Evolutionary conservation across 2,113 vertebrate species (phyloP).

Genomic region (Sakesphorus luctuosus): DNA sequence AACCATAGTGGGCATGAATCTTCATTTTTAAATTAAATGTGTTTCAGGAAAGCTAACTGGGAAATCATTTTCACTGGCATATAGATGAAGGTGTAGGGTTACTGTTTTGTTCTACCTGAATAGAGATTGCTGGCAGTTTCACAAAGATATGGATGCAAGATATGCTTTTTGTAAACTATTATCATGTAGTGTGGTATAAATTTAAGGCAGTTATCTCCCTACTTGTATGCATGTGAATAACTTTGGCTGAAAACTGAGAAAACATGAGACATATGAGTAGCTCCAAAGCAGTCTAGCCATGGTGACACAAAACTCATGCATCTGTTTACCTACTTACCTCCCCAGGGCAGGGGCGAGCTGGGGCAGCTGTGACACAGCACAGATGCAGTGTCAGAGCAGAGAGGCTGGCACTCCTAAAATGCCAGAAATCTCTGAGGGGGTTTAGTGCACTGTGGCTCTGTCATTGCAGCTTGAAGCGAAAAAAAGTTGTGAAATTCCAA

Average conservation of each 20-base stretch:
- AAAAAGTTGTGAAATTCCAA: not conserved
- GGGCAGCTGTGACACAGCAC: not conserved
- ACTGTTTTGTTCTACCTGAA: not conserved
- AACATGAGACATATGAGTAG: not conserved
- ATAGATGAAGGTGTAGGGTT: not conserved
- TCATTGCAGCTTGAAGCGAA: not conserved
- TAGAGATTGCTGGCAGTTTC: not conserved
- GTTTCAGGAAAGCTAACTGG: constrained; percentile 12
- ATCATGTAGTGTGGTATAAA: not conserved
- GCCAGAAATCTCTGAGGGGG: not conserved
- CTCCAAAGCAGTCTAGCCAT: not conserved
- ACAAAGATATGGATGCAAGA: not conserved
- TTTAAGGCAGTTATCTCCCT: not conserved
- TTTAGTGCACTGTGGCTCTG: not conserved
- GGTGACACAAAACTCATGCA: not conserved
- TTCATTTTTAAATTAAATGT: not conserved
- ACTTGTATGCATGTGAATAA: not conserved
- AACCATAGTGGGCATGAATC: not conserved
- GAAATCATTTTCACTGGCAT: not conserved
- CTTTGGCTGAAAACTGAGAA: not conserved
- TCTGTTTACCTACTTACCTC: not conserved
- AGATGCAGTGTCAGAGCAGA: not conserved
- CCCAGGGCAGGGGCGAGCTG: not conserved
- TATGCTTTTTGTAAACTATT: not conserved
- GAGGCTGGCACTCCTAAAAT: not conserved